Evolutionary conservation across 2,888 invertebrate genomes (phyloP).

Genomic region (Cerastis leucographa): DNA sequence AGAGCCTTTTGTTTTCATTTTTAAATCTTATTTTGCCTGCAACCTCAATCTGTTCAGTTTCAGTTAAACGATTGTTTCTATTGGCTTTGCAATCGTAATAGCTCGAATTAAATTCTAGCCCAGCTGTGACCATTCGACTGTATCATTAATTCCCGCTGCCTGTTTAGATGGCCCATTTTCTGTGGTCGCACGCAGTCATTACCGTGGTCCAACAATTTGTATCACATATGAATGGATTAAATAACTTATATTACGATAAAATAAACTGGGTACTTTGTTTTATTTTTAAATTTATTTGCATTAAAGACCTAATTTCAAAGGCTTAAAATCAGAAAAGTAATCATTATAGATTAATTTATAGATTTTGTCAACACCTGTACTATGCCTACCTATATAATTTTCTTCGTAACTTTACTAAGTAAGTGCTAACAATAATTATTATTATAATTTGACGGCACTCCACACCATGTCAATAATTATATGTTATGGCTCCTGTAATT

Average conservation of each 20-base stretch:
- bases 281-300: conserved; percentile 10
- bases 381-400: neutral
- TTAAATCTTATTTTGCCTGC: neutral
- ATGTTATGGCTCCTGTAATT: conserved; percentile 33
- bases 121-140: conserved; percentile 50
- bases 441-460: conserved; percentile 20
- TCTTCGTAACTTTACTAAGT: conserved; percentile 3
- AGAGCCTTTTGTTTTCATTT: too few relatives aligned
- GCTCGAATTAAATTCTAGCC: conserved; percentile 19
- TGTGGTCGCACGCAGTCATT: conserved; percentile 40
- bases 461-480: conserved; percentile 50
- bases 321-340: neutral
- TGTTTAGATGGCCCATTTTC: conserved; percentile 54
- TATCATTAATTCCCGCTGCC: conserved; percentile 47
- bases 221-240: conserved; percentile 13
- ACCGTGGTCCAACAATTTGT: conserved; percentile 36
- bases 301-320: neutral
- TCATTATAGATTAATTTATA: neutral
- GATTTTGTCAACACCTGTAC: conserved; percentile 1
- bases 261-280: neutral
- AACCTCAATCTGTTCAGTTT: neutral
- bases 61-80: conserved; percentile 6
- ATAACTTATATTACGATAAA: conserved; percentile 18
- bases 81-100: conserved; percentile 33
- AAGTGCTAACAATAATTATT: conserved; percentile 19